Conservation (phyloP, 2,888 invertebrate genomes). For the Leptinotarsa juncta region DNA sequence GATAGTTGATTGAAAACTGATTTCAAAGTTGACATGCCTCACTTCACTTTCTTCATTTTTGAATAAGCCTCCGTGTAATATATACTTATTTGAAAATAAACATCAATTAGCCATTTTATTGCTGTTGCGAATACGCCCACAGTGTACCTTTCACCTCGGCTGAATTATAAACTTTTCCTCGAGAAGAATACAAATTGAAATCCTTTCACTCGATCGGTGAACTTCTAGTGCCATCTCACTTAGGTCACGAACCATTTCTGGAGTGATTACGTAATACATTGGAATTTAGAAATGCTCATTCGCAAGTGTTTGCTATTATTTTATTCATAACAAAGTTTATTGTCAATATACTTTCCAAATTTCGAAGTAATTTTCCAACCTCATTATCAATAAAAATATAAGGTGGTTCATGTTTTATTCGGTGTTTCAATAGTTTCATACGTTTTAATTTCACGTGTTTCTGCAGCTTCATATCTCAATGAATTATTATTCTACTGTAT, state of each 20-base stretch:
- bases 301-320: background rate
- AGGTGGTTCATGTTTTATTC: no score
- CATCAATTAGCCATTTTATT: background rate
- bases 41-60: no score
- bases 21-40: no score
- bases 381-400: no score
- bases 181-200: slow-evolving; percentile 25
- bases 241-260: slow-evolving; percentile 24
- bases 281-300: background rate
- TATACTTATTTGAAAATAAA: background rate
- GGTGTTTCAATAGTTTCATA: no score
- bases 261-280: slow-evolving; percentile 5
- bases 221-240: slow-evolving; percentile 27
- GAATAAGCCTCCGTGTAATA: no score
- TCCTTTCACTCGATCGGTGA: slow-evolving; percentile 35
- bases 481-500: no score
- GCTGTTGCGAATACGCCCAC: slow-evolving; percentile 22
- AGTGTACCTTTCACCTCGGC: slow-evolving; percentile 33
- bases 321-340: no score
- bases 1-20: no score
- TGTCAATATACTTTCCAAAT: slow-evolving; percentile 1
- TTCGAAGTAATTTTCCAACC: no score
- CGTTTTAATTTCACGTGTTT: no score
- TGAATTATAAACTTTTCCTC: slow-evolving; percentile 9
- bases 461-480: no score